Evolutionary conservation across 1,140 invertebrate species (phyloP).

Genomic region (Aethina tumida): DNA sequence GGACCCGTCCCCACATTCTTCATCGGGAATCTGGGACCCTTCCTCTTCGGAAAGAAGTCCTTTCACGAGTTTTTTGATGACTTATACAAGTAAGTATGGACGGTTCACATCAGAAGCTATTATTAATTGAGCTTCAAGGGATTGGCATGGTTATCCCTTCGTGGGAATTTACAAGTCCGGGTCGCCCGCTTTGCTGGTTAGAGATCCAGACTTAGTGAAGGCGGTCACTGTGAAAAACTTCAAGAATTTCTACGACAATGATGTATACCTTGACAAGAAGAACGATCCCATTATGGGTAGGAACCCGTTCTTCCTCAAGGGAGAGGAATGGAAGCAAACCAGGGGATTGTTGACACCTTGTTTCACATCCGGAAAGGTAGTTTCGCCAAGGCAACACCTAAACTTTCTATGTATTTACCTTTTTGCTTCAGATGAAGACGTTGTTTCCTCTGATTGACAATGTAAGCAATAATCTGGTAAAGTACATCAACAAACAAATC

Average conservation of each 20-base stretch:
- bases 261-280: slow-evolving; percentile 27
- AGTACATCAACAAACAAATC: slow-evolving; percentile 22
- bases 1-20: too few relatives aligned
- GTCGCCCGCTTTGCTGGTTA: slow-evolving; percentile 33
- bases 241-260: slow-evolving; percentile 28
- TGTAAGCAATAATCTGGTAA: slow-evolving; percentile 22
- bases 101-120: too few relatives aligned
- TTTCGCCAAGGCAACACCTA: too few relatives aligned
- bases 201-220: slow-evolving; percentile 36
- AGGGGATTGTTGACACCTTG: slow-evolving; percentile 42
- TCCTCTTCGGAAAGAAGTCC: too few relatives aligned
- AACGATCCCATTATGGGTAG: slow-evolving; percentile 34
- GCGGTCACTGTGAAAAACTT: slow-evolving; percentile 34
- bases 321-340: slow-evolving; percentile 43
- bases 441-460: slow-evolving; percentile 27
- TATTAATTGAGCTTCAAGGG: too few relatives aligned
- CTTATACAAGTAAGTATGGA: too few relatives aligned
- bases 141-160: slow-evolving; percentile 31
- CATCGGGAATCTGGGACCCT: too few relatives aligned
- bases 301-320: slow-evolving; percentile 39
- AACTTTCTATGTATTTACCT: too few relatives aligned
- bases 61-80: too few relatives aligned
- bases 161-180: slow-evolving; percentile 38
- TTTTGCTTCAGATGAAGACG: slow-evolving; percentile 17
- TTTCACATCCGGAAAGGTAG: slow-evolving; percentile 40